phyloP scores from a whole-genome alignment of 2,888 invertebrate species.

The Augochlorella aurata region DNA sequence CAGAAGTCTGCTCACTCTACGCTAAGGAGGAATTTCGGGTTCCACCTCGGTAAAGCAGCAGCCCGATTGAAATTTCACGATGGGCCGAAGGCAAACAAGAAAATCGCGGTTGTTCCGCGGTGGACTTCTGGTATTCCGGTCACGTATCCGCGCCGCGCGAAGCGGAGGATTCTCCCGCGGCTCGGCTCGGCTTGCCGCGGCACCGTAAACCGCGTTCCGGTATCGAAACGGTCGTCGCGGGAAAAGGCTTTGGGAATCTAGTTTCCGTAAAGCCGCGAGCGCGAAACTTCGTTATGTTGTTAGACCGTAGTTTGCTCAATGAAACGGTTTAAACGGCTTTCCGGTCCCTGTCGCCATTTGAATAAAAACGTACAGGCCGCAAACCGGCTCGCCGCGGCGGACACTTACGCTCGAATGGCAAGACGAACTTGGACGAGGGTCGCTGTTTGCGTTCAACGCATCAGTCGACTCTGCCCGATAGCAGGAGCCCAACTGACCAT shows the following conservation, averaged over 20 bases:
- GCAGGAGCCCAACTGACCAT: too few relatives aligned
- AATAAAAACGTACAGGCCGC: neutral
- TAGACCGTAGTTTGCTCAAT: constrained; percentile 2
- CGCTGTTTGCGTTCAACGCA: too few relatives aligned
- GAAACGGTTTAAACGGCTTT: constrained; percentile 10
- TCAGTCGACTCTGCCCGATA: too few relatives aligned
- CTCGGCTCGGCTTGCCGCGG: neutral
- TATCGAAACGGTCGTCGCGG: neutral
- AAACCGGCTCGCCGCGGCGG: too few relatives aligned
- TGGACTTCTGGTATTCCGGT: neutral
- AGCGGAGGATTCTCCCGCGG: constrained; percentile 6
- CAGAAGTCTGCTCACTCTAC: too few relatives aligned
- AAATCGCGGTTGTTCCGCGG: constrained; percentile 1
- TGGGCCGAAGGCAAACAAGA: neutral
- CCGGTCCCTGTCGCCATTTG: neutral
- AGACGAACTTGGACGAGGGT: too few relatives aligned
- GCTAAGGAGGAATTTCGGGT: too few relatives aligned
- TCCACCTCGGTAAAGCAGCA: too few relatives aligned
- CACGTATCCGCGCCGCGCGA: constrained; percentile 4
- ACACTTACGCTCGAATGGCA: too few relatives aligned
- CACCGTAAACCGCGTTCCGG: neutral
- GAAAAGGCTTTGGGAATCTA: constrained; percentile 5
- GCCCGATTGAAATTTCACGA: constrained; percentile 7
- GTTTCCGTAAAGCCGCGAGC: constrained; percentile 12
- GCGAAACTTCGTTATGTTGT: constrained; percentile 34